phyloP scores from a whole-genome alignment of 2,113 vertebrate genomes.

The Corythaeola cristata region DNA sequence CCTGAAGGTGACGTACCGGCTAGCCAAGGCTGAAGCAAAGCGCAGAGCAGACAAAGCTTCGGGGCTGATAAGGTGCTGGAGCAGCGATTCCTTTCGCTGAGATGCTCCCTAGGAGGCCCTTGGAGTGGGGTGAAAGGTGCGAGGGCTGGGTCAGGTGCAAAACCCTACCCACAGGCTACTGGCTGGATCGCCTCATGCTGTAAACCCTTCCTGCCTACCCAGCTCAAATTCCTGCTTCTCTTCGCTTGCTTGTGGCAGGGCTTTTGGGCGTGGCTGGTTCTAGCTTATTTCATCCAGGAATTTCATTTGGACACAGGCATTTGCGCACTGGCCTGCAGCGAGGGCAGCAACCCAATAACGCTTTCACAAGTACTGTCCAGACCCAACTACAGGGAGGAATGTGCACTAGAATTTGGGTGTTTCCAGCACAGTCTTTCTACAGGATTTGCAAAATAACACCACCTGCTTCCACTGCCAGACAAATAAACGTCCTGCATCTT shows the following conservation, averaged over 20 bases:
- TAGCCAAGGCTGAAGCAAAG: neutral
- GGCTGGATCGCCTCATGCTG: no score
- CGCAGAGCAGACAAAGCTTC: neutral
- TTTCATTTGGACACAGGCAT: fast-evolving
- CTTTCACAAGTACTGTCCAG: fast-evolving
- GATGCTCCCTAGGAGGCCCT: neutral
- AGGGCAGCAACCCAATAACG: no score
- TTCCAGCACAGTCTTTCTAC: neutral
- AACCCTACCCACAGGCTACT: fast-evolving
- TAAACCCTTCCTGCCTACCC: neutral
- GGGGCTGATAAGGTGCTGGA: neutral
- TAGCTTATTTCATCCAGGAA: neutral
- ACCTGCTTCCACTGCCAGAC: neutral
- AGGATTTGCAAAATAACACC: neutral
- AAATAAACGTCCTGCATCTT: neutral
- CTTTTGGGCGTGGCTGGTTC: neutral
- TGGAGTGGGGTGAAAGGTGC: neutral
- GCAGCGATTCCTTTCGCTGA: neutral
- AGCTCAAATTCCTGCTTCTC: neutral
- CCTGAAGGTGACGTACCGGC: fast-evolving
- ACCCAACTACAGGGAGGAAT: fast-evolving
- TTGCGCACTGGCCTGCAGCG: neutral
- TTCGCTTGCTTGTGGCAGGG: neutral
- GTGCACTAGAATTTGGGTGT: neutral
- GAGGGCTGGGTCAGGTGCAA: neutral